Evolutionary conservation across 2,888 invertebrate species (phyloP).

Genomic region (Itoplectis maculator): DNA sequence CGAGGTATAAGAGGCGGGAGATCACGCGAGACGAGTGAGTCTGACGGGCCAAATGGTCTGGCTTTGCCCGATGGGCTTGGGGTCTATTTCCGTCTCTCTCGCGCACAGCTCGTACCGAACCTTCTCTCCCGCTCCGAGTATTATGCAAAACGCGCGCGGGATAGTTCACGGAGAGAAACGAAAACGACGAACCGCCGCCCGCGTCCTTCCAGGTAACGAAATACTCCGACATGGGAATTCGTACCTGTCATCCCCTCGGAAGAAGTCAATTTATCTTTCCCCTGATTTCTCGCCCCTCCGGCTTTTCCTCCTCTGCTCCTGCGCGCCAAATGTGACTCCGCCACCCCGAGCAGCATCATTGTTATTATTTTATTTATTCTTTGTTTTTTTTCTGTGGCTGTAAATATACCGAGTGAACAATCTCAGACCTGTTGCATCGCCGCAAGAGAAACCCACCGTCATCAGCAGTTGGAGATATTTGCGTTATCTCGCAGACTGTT

Average conservation of each 20-base stretch:
- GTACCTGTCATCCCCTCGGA: constrained; percentile 62
- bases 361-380: constrained; percentile 16
- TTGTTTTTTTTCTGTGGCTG: constrained; percentile 7
- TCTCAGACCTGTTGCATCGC: constrained; percentile 54
- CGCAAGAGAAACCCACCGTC: background rate
- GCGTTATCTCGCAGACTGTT: constrained; percentile 11
- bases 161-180: constrained; percentile 24
- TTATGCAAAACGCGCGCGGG: constrained; percentile 57
- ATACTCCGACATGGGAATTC: constrained; percentile 63
- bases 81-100: constrained; percentile 5
- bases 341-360: background rate
- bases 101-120: constrained; percentile 14
- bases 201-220: constrained; percentile 67
- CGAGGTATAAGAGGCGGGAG: background rate
- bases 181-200: constrained; percentile 42
- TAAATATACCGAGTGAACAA: constrained; percentile 46
- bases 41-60: constrained; percentile 62
- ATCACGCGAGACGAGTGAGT: constrained; percentile 15
- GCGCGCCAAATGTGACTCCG: background rate
- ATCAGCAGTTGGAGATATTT: background rate
- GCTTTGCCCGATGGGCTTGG: constrained; percentile 57
- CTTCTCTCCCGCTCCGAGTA: constrained; percentile 15
- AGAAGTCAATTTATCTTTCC: constrained; percentile 67
- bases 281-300: constrained; percentile 38
- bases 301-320: constrained; percentile 6